Conservation (phyloP, 1,140 invertebrate genomes). For the Pseudachorutes palmiensis region DNA sequence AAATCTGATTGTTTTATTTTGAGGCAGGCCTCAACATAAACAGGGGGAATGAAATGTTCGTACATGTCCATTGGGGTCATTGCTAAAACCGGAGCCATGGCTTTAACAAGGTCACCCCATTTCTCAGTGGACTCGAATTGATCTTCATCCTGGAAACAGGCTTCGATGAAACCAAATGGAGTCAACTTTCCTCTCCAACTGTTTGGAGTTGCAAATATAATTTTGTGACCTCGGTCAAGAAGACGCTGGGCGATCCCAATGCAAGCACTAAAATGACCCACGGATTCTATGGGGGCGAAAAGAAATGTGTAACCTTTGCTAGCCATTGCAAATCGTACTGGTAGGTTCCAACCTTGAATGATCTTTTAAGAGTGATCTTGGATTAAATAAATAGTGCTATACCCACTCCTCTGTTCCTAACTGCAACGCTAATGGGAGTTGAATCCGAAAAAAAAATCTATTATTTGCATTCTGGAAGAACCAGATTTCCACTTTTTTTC, state of each 20-base stretch:
- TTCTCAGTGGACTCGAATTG: background rate
- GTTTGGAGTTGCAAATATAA: slow-evolving; percentile 5
- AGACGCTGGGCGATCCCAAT: background rate
- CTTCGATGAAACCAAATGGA: background rate
- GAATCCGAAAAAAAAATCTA: too few species aligned
- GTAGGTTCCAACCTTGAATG: too few species aligned
- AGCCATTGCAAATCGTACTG: too few species aligned
- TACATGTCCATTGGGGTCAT: background rate
- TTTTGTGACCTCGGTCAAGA: background rate
- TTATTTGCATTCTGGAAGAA: too few species aligned
- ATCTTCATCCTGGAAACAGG: background rate
- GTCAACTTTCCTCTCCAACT: background rate
- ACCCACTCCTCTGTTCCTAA: too few species aligned
- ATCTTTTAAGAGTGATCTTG: too few species aligned
- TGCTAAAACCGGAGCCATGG: background rate
- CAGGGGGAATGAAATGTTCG: background rate
- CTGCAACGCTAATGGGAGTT: too few species aligned
- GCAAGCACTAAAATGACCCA: background rate
- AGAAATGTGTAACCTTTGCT: slow-evolving; percentile 7
- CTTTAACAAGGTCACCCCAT: background rate
- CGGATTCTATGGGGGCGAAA: background rate
- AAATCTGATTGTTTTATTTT: background rate
- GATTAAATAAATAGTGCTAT: too few species aligned
- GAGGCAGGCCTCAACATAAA: background rate
- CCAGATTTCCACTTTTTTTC: too few species aligned